Evolutionary conservation across 2,113 vertebrate species (phyloP), one percentile per base, ranked within the genome.

Genomic region (Gallinago media): DNA sequence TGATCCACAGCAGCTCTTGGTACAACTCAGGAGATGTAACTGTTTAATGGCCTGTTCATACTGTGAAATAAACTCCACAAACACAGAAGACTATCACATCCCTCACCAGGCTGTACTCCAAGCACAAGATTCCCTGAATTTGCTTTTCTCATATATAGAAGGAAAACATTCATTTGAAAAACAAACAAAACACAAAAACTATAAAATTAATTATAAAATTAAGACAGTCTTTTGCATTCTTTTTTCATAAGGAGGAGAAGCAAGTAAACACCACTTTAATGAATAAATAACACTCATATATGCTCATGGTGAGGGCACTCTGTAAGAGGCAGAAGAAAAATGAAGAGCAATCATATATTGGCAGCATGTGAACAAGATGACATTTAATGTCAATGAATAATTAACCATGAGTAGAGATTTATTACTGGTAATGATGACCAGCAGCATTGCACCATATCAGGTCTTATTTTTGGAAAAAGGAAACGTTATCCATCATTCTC

Each of bases 251-350:
- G 42, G 50, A 81, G 50, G 5, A 79, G 32, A 81, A 87, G 14
- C 7, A 42, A 15, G 7, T 26, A 44, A 42, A 36, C 21, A 44
- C 20, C 29, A 66, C 7, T 38, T 44, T 29, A 83, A 17, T 18
- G 8, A 25, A 21, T 66, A 31, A 3, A 1, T 16, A 38, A 8
- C 32, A 36, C 12, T 68, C 32, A 8, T 18, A 65, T 31, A 19
- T 0, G 0, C 8, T 52, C 16, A 1, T 9, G 13, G 40, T 52
- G 50, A 77, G n/a, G 54, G 32, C 9, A 29, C 14, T 31, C 21
- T 44, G 12, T 23, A 49, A 70, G 40, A 78, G 40, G 7, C 40
- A 91, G 68, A 77, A 66, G 16, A 21, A 52, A 62, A 81, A 3
- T 8, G 21, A 85, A 55, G 16, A 66, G 13, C 29, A 79, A 76